Percentiles rank a stretch among this genome's conserved stretches.
These are phyloP conservation scores for Adelphocoris suturalis DNA, from an alignment of 2,888 invertebrate species.

Conservation along the genomic window DNA sequence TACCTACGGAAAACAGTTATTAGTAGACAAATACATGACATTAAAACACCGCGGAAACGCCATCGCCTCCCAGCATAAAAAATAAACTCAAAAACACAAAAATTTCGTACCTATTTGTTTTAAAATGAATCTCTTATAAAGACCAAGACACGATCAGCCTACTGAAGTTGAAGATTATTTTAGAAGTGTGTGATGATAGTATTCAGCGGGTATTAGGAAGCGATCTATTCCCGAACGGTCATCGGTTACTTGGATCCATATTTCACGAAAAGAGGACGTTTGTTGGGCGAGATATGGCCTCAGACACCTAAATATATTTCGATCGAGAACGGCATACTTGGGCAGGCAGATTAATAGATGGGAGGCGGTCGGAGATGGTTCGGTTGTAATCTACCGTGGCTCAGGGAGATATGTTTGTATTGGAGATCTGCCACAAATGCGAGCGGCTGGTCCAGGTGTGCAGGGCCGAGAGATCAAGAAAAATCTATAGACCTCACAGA, in stretches of 20 bases:
- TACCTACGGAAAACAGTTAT: too few relatives aligned
- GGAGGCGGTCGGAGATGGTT: conserved; percentile 46
- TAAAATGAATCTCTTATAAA: too few relatives aligned
- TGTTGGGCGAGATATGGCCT: conserved; percentile 11
- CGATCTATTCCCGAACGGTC: neutral
- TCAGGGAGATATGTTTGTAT: conserved; percentile 49
- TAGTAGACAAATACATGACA: too few relatives aligned
- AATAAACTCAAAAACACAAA: too few relatives aligned
- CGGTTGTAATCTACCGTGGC: conserved; percentile 44
- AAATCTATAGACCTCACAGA: neutral
- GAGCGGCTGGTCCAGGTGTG: conserved; percentile 17
- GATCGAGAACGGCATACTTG: conserved; percentile 9
- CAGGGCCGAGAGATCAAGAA: neutral
- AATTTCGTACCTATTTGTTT: too few relatives aligned
- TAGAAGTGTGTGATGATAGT: too few relatives aligned
- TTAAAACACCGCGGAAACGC: too few relatives aligned
- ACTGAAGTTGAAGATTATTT: neutral
- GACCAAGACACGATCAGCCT: neutral
- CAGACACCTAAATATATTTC: conserved; percentile 29
- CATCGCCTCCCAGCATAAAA: too few relatives aligned
- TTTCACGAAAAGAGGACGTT: conserved; percentile 19
- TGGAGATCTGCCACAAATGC: conserved; percentile 52
- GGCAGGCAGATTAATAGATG: conserved; percentile 36
- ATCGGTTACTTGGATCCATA: conserved; percentile 6
- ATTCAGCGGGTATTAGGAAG: neutral